These are phyloP conservation scores for Peromyscus maniculatus DNA, from an alignment of 2,113 vertebrate genomes.

Conservation along the genomic window DNA sequence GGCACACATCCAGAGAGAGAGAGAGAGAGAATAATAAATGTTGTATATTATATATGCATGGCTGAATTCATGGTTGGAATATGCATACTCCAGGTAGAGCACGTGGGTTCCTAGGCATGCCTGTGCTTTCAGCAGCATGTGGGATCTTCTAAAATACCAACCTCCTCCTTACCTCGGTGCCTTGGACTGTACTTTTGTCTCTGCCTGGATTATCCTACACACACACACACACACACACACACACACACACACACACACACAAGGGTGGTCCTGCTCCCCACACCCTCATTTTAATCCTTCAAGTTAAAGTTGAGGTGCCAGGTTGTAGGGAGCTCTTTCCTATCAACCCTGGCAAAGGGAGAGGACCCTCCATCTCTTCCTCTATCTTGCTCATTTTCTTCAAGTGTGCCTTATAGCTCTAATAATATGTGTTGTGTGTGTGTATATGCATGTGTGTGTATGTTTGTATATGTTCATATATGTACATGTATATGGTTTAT, in stretches of 20 bases:
- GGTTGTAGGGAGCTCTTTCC: not conserved
- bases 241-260: not conserved
- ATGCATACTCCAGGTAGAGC: not conserved
- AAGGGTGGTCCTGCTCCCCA: not conserved
- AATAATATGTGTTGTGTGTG: not conserved
- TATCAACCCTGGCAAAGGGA: fast-evolving
- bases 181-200: not conserved
- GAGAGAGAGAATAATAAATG: not conserved
- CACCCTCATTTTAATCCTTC: no score
- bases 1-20: not conserved
- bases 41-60: not conserved
- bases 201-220: not conserved
- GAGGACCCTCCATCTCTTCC: fast-evolving
- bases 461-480: not conserved
- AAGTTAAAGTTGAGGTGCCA: not conserved
- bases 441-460: not conserved
- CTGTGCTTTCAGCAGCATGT: not conserved
- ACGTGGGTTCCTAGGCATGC: not conserved
- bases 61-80: not conserved
- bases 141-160: not conserved
- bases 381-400: not conserved
- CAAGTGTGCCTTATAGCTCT: not conserved
- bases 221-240: not conserved
- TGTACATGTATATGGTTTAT: not conserved
- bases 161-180: not conserved